These are phyloP conservation scores for Caenorhabditis inopinata DNA, from an alignment of 1,140 invertebrate genomes.

Conservation along the genomic window DNA sequence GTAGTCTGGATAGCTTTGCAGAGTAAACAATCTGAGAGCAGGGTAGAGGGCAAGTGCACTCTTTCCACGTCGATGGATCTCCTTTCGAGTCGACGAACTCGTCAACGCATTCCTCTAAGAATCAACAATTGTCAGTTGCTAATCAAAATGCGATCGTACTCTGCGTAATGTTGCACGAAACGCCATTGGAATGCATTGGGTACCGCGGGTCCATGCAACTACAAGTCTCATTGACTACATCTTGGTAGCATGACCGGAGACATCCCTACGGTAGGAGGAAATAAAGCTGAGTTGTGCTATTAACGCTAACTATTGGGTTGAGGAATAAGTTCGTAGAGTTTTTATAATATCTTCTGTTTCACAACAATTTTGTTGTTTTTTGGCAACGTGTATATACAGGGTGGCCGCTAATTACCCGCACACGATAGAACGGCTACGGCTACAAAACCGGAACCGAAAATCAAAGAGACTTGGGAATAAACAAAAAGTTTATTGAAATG, in stretches of 20 bases:
- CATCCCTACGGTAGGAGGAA: no score
- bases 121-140: neutral
- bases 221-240: constrained; percentile 35
- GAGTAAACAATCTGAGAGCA: constrained; percentile 37
- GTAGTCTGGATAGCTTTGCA: neutral
- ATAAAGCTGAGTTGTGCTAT: no score
- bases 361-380: no score
- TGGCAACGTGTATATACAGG: no score
- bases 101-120: constrained; percentile 37
- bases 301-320: no score
- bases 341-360: no score
- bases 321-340: no score
- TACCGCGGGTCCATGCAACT: constrained; percentile 48
- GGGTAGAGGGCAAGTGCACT: constrained; percentile 41
- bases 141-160: constrained; percentile 1
- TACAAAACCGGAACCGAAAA: no score
- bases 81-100: constrained; percentile 23
- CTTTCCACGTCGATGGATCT: constrained; percentile 42
- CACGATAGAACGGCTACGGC: no score
- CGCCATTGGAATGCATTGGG: constrained; percentile 4
- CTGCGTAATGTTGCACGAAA: constrained; percentile 20
- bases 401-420: no score
- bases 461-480: no score
- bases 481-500: no score
- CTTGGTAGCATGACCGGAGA: constrained; percentile 46